A percentile compares a stretch with the other conserved stretches of the same genome.
phyloP scores from a whole-genome alignment of 2,797 vertebrate genomes.

The Halcyon badia region DNA sequence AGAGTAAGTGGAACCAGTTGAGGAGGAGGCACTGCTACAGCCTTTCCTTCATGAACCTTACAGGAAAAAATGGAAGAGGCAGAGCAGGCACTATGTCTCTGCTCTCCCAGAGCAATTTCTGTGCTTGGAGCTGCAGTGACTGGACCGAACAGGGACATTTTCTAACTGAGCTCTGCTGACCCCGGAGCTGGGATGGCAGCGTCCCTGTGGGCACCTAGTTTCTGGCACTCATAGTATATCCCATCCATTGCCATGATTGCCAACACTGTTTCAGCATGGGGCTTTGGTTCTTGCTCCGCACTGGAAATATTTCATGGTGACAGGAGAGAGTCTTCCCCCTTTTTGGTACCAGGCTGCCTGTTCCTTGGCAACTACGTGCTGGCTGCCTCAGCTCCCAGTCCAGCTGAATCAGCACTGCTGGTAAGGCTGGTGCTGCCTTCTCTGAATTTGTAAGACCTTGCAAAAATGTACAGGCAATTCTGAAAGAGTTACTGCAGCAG shows the following conservation, averaged over 20 bases:
- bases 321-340: not conserved
- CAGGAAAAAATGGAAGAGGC: not conserved
- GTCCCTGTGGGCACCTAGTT: not conserved
- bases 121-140: not conserved
- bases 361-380: slow-evolving; percentile 18
- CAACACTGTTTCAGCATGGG: not conserved
- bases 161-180: not conserved
- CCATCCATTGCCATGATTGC: not conserved
- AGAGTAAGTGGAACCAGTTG: not conserved
- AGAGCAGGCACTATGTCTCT: not conserved
- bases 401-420: not conserved
- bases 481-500: slow-evolving; percentile 19
- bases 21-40: not conserved
- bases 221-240: not conserved
- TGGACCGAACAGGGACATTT: not conserved
- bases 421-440: not conserved
- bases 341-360: not conserved
- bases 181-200: not conserved
- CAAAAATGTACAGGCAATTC: not conserved
- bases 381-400: not conserved
- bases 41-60: not conserved
- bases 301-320: slow-evolving; percentile 14
- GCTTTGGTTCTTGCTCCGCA: not conserved
- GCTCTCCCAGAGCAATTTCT: not conserved
- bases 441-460: not conserved